These are phyloP conservation scores for Aurelia aurita DNA, from an alignment of 30 jellyfish, hydroid and myxozoan genomes.

Conservation along the genomic window DNA sequence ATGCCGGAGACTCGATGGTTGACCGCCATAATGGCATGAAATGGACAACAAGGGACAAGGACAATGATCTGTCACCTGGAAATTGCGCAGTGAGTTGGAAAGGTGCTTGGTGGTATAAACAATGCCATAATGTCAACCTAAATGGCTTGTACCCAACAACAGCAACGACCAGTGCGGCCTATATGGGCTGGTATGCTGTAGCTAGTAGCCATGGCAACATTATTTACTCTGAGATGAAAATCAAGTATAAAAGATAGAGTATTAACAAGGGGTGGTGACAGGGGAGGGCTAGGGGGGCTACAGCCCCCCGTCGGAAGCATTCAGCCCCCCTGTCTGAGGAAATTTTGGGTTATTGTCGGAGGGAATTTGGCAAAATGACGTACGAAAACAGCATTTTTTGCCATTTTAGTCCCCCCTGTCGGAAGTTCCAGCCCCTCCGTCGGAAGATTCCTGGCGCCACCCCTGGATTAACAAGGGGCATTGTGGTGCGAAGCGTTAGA, in stretches of 20 bases:
- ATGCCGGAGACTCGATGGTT: slow-evolving; percentile 51
- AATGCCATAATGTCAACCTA: slow-evolving; percentile 32
- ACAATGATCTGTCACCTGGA: slow-evolving; percentile 17
- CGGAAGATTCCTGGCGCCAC: too few relatives aligned
- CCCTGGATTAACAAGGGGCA: too few relatives aligned
- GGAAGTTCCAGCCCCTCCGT: too few relatives aligned
- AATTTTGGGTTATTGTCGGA: too few relatives aligned
- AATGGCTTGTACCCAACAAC: slow-evolving; percentile 59
- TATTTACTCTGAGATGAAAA: slow-evolving; percentile 33
- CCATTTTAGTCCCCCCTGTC: too few relatives aligned
- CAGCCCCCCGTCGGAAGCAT: too few relatives aligned
- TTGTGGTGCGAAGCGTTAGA: too few relatives aligned
- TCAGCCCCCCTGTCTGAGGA: too few relatives aligned
- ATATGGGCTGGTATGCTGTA: slow-evolving; percentile 26
- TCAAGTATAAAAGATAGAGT: slow-evolving; percentile 10
- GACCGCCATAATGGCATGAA: slow-evolving; percentile 56
- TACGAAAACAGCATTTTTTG: too few relatives aligned
- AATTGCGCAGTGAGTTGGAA: slow-evolving; percentile 47
- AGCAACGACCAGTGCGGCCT: slow-evolving; percentile 29
- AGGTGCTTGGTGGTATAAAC: slow-evolving; percentile 74
- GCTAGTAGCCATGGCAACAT: slow-evolving; percentile 7
- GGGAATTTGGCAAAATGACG: too few relatives aligned
- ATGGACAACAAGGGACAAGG: slow-evolving; percentile 62
- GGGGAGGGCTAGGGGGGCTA: too few relatives aligned
- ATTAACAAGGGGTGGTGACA: too few relatives aligned